Evolutionary conservation across 2,888 invertebrate species (phyloP).

Genomic region (Exephanes ischioxanthus): DNA sequence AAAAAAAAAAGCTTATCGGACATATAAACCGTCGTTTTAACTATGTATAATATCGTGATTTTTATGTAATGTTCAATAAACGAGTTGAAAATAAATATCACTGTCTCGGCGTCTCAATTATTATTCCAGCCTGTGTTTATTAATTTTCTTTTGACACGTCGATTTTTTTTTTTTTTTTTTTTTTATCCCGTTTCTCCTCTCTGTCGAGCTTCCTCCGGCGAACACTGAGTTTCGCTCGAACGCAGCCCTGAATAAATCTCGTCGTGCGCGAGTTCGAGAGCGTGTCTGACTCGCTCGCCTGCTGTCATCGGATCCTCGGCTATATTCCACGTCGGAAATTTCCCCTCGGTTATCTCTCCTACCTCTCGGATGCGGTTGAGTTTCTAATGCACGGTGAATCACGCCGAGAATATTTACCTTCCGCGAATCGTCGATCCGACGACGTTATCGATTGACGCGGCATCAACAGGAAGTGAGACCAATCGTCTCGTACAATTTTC

Average conservation of each 20-base stretch:
- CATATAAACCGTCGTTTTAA: constrained; percentile 76
- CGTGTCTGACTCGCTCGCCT: no score
- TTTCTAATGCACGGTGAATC: background rate
- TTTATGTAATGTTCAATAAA: constrained; percentile 84
- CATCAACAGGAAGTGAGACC: background rate
- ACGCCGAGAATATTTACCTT: constrained; percentile 7
- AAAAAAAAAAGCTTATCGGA: constrained; percentile 71
- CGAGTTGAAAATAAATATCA: constrained; percentile 73
- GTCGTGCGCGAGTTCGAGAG: no score
- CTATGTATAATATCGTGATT: constrained; percentile 78
- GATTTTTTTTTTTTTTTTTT: background rate
- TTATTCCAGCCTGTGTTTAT: background rate
- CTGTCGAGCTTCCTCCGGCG: no score
- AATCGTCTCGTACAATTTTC: no score
- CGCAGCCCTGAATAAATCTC: no score
- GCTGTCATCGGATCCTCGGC: no score
- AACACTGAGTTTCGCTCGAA: no score
- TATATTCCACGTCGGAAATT: no score
- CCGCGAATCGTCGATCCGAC: constrained; percentile 1
- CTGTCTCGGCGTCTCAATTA: background rate
- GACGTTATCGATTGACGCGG: background rate
- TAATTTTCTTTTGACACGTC: background rate
- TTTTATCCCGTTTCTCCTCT: background rate
- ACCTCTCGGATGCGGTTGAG: background rate
- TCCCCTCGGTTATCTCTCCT: background rate